Evolutionary conservation across 53 echinoderm and acorn worm genomes (phyloP), one percentile per base, ranked within the genome.

Genomic region (Actinopyga echinites): DNA sequence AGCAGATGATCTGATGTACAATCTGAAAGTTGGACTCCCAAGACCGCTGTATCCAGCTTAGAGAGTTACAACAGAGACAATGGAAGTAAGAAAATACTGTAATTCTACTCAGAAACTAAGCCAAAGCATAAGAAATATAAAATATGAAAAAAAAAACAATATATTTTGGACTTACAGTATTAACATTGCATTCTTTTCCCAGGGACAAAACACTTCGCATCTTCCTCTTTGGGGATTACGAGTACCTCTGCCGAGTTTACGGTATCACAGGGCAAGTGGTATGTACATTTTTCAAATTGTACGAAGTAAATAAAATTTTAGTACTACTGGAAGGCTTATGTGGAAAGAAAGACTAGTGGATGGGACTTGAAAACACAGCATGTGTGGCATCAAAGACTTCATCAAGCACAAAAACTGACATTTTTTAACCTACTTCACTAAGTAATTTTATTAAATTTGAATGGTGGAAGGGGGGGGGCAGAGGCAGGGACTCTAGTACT

Each of bases 21-120:
- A 87, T 71, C 30, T 82, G 1, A 82, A 88, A 57, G 49, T 74
- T 6, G 88, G 83, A 13, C 49, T 88, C 5, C n/a, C 30, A 69
- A 20, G 32, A 82, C 1, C 82, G 60, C 63, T 40, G 69, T 22
- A 40, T 33, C 13, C 88, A 88, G 64, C 62, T 75, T 19, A 37
- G 56, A 40, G 88, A 88, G 23, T 64, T 88, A 21, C 42, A 56
- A 43, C 8, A 56, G 13, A 53, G 25, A 71, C 24, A 17, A 19
- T 74, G 85, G 85, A 74, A 73, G 85, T 85, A 64, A 43, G 66
- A 43, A 65, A 35, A 64, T 4, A 35, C 31, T 30, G 2, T 1
- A 33, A 5, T 30, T 0, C 4, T 24, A 17, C 3, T 1, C 24
- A 61, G 1, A 61, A 28, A 21, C 20, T 61, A 23, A 15, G 30